Percentiles rank a stretch among this genome's conserved stretches.
Evolutionary conservation across 2,113 vertebrate species (phyloP).

Genomic region (Falcunculus frontatus): DNA sequence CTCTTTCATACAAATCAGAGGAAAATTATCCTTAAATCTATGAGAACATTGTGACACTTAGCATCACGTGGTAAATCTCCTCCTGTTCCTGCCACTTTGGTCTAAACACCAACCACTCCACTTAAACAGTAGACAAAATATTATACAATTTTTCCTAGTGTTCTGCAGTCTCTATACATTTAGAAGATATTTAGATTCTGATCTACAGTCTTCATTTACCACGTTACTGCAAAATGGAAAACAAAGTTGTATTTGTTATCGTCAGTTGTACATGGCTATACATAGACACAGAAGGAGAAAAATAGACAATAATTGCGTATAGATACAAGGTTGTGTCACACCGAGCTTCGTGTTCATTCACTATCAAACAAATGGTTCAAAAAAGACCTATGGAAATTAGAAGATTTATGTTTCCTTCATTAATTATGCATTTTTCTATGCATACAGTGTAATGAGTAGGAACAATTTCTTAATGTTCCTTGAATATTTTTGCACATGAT

Average conservation of each 20-base stretch:
- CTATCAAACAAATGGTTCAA: neutral
- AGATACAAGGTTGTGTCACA: neutral
- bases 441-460: neutral
- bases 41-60: neutral
- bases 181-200: neutral
- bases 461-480: neutral
- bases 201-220: neutral
- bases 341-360: neutral
- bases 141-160: neutral
- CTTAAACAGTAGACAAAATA: neutral
- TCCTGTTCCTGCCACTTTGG: neutral
- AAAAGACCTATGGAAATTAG: neutral
- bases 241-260: neutral
- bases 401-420: neutral
- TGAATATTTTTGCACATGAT: constrained; percentile 24
- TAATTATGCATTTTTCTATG: neutral
- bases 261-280: neutral
- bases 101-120: neutral
- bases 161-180: neutral
- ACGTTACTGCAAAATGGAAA: neutral
- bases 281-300: neutral
- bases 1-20: neutral
- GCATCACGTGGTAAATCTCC: neutral
- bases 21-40: neutral
- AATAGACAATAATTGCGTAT: neutral